Base-by-base conservation (phyloP, 1,140 invertebrate genomes). In the Pseudomyrmex flavicornis region DNA sequence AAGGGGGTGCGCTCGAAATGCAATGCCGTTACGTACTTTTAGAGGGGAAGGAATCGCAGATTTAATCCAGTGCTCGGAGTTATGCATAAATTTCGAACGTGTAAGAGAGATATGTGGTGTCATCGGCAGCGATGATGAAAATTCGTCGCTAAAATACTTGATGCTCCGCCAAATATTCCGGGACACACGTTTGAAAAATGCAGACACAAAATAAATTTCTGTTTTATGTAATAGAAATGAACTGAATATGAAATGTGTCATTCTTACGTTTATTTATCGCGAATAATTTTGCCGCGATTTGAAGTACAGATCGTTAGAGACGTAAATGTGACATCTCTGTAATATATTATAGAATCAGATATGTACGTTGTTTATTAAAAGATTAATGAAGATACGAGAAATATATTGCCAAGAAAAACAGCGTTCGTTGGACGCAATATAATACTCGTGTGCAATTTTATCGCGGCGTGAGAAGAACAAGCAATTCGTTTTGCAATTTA, bases 381-480 rank as follows among this genome's bases (percentile, higher is more conserved):
- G 58, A 59, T 79, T 79, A 17, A 52, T 7, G 17, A 58, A 48
- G 44, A 69, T 46, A 26, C 13, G 4, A 35, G 15, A 13, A 46
- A 2, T 22, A 17, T 26, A 35, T 1, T 22, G 35, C 1, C 26
- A 22, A 20, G 17, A 56, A 26, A 66, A n/a, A 58, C 2, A 75
- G 4, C 20, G 46, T 46, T 10, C 13, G 13, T 15, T 13, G 13
- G 62, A 68, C 13, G 26, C 13, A 26, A 3, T 26, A 68, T 8
- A 75, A 68, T 8, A 75, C 65, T 52, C n/a, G 17, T 12, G n/a
- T 68, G 35, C 35, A 68, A 76, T 68, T 68, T 48, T 69, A 46
- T 46, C 44, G 5, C 50, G 13, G 13, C 35, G 50, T 7, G 13
- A 1, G 35, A 62, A 58, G 13, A 52, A 63, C 73, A n/a, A 7